Evolutionary conservation across 2,888 invertebrate species (phyloP), one percentile per base, ranked within the genome.

Genomic region (Synanthedon vespiformis): DNA sequence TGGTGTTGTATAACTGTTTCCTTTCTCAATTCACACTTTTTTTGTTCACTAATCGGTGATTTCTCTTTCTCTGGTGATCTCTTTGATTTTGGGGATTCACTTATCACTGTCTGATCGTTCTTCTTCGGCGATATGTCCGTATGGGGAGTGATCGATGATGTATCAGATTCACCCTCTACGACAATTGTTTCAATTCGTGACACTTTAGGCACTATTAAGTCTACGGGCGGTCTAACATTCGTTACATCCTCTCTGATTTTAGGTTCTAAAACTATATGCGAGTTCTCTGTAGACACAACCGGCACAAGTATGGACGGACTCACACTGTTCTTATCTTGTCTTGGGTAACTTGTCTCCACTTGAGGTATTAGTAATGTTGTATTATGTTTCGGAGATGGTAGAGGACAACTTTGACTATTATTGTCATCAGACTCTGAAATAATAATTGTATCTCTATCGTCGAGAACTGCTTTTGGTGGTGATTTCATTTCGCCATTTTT

Each of bases 361-460:
- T 70, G 70, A 49, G 61, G 66, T 8, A 74, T 69, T 13, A 79
- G 82, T 14, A 67, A 68, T 48, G 77, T 65, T 12, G 64, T 61
- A 52, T 74, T 74, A 14, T 72, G 77, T 64, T 82, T 81, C 0
- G 86, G 87, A 4, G 86, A 84, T n/a, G 86, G 86, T 27, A 86
- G 59, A 1, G 86, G 86, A 60, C 87, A 85, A 62, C 86, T 86
- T 59, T 88, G 81, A 66, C 89, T 81, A 63, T 88, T 79, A 61
- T 84, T 86, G 56, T 88, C 83, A 64, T 87, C 87, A 12, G 86
- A 87, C 62, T 88, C 86, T 0, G 86, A 85, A 65, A 88, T 87
- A 11, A 85, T 69, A 27, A 89, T 83, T 1, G 84, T 85, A 53
- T 85, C 88, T 65, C 82, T 83, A 55, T 88, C 88, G 56, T 85